A percentile compares a stretch with the other conserved stretches of the same genome.
Evolutionary conservation across 2,113 vertebrate genomes (phyloP).

Genomic region (Physeter macrocephalus): DNA sequence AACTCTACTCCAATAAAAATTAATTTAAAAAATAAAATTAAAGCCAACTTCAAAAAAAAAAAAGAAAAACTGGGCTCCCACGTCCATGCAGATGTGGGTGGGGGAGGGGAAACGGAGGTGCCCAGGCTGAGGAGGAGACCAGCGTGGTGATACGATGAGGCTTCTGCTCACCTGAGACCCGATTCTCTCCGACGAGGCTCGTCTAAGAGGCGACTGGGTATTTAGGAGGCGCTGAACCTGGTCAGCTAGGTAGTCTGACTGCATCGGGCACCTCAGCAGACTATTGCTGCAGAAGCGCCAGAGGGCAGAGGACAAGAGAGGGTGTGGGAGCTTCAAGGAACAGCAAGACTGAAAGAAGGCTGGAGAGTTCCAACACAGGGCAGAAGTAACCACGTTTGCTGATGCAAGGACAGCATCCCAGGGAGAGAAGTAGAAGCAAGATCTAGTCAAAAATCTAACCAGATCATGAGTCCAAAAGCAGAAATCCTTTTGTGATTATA

Average conservation of each 20-base stretch:
- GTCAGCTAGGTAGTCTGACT: rapidly evolving
- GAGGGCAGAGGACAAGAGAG: neutral
- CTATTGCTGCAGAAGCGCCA: neutral
- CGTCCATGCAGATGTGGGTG: rapidly evolving
- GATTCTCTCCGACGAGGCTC: neutral
- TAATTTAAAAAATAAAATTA: too few species aligned
- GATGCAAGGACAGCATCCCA: neutral
- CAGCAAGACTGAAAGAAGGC: neutral
- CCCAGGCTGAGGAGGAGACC: too few species aligned
- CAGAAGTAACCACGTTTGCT: neutral
- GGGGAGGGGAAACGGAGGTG: rapidly evolving
- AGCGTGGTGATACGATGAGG: rapidly evolving
- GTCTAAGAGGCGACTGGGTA: rapidly evolving
- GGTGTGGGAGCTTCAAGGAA: neutral
- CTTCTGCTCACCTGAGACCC: neutral
- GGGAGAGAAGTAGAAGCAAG: neutral
- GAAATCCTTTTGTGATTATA: neutral
- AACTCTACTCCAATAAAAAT: too few species aligned
- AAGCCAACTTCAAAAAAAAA: too few species aligned
- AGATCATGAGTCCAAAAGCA: neutral
- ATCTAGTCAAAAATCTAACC: neutral
- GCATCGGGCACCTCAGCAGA: rapidly evolving
- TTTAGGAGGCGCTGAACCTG: neutral
- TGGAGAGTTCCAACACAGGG: neutral
- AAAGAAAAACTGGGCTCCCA: too few species aligned